A percentile compares a stretch with the other conserved stretches of the same genome.
phyloP scores from a whole-genome alignment of 2,113 vertebrate species.

The Coreoperca whiteheadi region DNA sequence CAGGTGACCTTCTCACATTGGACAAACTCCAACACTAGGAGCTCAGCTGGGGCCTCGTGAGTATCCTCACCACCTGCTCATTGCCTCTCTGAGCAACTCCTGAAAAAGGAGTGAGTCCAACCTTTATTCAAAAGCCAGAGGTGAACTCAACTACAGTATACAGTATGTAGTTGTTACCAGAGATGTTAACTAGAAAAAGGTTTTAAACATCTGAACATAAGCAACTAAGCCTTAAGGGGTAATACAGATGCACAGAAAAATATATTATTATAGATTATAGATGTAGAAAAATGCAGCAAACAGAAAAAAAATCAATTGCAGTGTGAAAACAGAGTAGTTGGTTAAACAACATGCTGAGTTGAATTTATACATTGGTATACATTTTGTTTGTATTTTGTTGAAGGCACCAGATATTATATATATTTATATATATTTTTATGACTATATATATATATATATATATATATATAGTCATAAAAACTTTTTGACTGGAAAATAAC shows the following conservation, averaged over 20 bases:
- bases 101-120: constrained; percentile 14
- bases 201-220: not conserved
- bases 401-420: not conserved
- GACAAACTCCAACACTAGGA: constrained; percentile 49
- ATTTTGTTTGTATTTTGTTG: constrained; percentile 5
- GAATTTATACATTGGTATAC: not conserved
- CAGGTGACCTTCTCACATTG: constrained; percentile 58
- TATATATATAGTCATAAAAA: not conserved
- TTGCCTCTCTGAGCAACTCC: constrained; percentile 1
- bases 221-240: not conserved
- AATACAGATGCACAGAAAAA: not conserved
- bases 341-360: not conserved
- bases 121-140: constrained; percentile 5
- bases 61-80: constrained; percentile 50
- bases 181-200: not conserved
- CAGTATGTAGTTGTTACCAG: not conserved
- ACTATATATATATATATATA: no score
- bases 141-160: not conserved
- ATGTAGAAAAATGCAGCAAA: not conserved
- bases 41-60: constrained; percentile 42
- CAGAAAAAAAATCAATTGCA: not conserved
- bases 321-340: not conserved
- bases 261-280: no score
- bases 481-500: not conserved
- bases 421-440: not conserved